A percentile compares a stretch with the other conserved stretches of the same genome.
phyloP scores from a whole-genome alignment of 92 coral and sea anemone species.

The Porites divaricata region DNA sequence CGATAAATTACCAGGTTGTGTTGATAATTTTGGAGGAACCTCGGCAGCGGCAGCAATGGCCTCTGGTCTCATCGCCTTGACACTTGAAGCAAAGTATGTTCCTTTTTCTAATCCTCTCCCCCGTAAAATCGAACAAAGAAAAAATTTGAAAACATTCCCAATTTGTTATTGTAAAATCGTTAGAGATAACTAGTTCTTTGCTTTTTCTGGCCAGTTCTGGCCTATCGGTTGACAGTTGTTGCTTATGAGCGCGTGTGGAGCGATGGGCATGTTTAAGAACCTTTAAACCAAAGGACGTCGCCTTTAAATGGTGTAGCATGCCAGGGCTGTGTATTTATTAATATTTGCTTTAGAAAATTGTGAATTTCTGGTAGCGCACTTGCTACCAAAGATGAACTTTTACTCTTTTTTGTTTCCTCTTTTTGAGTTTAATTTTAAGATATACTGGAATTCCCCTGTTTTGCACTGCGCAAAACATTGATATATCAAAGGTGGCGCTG shows the following conservation, averaged over 20 bases:
- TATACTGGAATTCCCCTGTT: background rate
- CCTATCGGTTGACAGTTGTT: background rate
- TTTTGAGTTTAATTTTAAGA: background rate
- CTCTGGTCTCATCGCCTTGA: background rate
- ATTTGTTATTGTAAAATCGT: no score
- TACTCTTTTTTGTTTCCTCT: background rate
- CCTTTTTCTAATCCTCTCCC: background rate
- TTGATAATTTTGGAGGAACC: slow-evolving; percentile 37
- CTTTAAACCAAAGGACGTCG: no score
- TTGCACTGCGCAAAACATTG: background rate
- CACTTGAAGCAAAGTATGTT: slow-evolving; percentile 61
- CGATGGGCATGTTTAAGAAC: background rate
- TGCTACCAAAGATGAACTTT: background rate
- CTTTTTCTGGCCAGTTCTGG: no score
- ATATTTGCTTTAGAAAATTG: background rate
- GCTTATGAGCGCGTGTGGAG: background rate
- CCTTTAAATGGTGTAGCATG: background rate
- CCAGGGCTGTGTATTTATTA: background rate
- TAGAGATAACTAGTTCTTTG: no score
- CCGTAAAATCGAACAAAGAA: background rate
- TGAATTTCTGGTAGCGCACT: background rate
- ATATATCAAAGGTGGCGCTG: background rate
- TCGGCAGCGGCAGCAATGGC: slow-evolving; percentile 64
- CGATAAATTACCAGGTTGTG: slow-evolving; percentile 14
- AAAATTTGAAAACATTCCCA: background rate